Conservation (phyloP, 2,797 vertebrate genomes). For the Halcyon chelicuti region DNA sequence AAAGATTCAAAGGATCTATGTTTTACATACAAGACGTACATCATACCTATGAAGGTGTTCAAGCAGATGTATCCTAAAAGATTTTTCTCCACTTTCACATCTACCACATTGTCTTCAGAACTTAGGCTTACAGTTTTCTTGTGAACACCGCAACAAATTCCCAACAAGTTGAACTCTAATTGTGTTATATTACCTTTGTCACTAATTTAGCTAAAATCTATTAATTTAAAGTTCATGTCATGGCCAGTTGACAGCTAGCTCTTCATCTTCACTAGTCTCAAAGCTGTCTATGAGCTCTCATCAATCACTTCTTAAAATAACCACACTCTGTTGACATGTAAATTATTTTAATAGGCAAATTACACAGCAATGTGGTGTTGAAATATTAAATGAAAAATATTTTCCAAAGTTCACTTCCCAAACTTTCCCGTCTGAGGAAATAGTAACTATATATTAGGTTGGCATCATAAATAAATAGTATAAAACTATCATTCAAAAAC, state of each 20-base stretch:
- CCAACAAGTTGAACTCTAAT: neutral
- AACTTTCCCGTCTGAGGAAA: neutral
- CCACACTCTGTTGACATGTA: neutral
- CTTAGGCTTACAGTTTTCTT: neutral
- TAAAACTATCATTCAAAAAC: neutral
- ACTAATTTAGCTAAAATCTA: neutral
- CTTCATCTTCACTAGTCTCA: neutral
- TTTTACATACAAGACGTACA: neutral
- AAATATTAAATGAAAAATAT: slow-evolving; percentile 6
- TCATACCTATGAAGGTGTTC: neutral
- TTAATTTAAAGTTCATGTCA: neutral
- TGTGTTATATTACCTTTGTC: neutral
- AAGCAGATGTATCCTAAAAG: neutral
- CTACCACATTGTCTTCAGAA: neutral
- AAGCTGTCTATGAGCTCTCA: neutral
- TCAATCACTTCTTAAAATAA: slow-evolving; percentile 32
- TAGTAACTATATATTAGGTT: neutral
- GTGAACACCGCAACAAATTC: neutral
- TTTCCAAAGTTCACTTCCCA: slow-evolving; percentile 13
- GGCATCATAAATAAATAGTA: neutral
- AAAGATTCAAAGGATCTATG: neutral
- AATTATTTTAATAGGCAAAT: slow-evolving; percentile 33
- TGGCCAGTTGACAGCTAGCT: neutral
- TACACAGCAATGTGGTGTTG: neutral
- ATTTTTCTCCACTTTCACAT: neutral